Conservation (phyloP, 2,797 vertebrate genomes). For the Brotogeris chrysoptera region DNA sequence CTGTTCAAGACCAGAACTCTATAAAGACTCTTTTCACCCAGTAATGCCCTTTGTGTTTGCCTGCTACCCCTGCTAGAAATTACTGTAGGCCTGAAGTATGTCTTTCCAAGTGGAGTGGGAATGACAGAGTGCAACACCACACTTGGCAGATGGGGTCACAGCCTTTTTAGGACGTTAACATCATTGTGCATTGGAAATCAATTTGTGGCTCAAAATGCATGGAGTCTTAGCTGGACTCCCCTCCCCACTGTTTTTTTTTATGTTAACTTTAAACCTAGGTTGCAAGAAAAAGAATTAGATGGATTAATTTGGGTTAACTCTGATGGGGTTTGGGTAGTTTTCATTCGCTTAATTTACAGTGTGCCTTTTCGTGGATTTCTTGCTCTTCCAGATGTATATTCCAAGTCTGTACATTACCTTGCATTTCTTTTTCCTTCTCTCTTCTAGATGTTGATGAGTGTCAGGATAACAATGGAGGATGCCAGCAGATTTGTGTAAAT, state of each 20-base stretch:
- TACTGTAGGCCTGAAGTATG: constrained; percentile 53
- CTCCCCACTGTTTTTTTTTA: not conserved
- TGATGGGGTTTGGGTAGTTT: not conserved
- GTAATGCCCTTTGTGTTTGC: constrained; percentile 67
- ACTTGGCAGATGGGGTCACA: constrained; percentile 51
- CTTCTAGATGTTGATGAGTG: constrained; percentile 91
- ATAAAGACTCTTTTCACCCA: constrained; percentile 68
- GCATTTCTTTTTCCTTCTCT: not conserved
- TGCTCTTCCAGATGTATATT: not conserved
- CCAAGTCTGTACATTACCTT: not conserved
- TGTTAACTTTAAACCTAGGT: not conserved
- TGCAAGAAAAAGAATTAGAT: not conserved
- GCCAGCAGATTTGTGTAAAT: constrained; percentile 95
- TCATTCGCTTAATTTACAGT: not conserved
- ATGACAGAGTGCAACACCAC: constrained; percentile 46
- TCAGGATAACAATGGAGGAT: constrained; percentile 94
- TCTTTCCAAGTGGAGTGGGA: constrained; percentile 47
- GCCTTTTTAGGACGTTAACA: constrained; percentile 25
- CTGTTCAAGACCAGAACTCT: constrained; percentile 64
- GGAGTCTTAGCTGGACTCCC: not conserved
- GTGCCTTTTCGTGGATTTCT: not conserved
- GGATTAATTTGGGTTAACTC: constrained; percentile 2
- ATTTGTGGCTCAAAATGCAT: not conserved
- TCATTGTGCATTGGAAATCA: constrained; percentile 40
- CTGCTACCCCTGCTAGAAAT: constrained; percentile 53